These are phyloP conservation scores for Octomys mimax DNA, from an alignment of 2,797 vertebrate species.

Conservation along the genomic window DNA sequence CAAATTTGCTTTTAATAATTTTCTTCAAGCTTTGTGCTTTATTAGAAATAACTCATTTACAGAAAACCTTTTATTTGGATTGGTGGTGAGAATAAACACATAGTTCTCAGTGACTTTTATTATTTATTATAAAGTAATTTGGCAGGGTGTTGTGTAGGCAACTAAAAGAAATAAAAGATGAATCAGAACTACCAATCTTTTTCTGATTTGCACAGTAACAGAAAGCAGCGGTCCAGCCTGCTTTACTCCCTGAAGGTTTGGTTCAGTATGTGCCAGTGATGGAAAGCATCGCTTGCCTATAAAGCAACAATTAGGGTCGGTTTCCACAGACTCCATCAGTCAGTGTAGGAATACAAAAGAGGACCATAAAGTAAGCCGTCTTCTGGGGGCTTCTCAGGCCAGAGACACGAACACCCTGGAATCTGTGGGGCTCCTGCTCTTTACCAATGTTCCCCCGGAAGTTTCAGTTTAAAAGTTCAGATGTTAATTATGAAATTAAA, in stretches of 20 bases:
- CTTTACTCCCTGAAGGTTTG: constrained; percentile 88
- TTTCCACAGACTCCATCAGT: constrained; percentile 89
- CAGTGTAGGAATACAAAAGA: constrained; percentile 82
- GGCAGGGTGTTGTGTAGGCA: constrained; percentile 85
- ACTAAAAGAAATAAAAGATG: constrained; percentile 89
- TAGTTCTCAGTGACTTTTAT: constrained; percentile 83
- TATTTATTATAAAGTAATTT: constrained; percentile 89
- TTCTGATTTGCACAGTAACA: constrained; percentile 90
- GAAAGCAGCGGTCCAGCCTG: constrained; percentile 88
- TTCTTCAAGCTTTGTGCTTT: constrained; percentile 77
- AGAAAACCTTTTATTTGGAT: constrained; percentile 73
- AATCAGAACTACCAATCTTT: constrained; percentile 89
- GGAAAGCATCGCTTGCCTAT: constrained; percentile 90
- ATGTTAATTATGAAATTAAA: constrained; percentile 82
- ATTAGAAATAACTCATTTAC: constrained; percentile 82
- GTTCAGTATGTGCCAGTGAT: constrained; percentile 91
- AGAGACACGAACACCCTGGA: constrained; percentile 78
- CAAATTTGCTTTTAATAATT: constrained; percentile 80
- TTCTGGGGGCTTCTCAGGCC: constrained; percentile 77
- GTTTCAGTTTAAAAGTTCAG: constrained; percentile 88
- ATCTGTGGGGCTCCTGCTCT: constrained; percentile 79
- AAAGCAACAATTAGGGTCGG: constrained; percentile 88
- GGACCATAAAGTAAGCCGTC: constrained; percentile 84
- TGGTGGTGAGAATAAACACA: constrained; percentile 80
- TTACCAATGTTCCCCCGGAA: constrained; percentile 49